Percentiles rank a stretch among this genome's conserved stretches.
Evolutionary conservation across 2,113 vertebrate species (phyloP).

Genomic region (Syngnathus scovelli): DNA sequence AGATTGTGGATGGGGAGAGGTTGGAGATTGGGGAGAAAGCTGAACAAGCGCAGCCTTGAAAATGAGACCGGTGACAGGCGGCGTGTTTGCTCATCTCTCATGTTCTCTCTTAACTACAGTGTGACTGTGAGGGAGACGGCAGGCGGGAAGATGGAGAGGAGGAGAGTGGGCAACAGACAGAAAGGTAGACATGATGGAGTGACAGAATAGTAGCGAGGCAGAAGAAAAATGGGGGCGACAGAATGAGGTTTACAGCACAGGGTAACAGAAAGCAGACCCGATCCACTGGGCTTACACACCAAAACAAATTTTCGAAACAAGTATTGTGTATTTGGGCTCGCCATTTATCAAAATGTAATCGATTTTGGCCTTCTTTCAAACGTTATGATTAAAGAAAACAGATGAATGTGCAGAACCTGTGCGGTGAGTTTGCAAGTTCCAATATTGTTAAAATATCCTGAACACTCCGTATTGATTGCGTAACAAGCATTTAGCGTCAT

Average conservation of each 20-base stretch:
- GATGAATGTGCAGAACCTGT: no score
- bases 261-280: conserved; percentile 31
- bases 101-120: conserved; percentile 12
- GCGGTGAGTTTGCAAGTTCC: no score
- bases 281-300: conserved; percentile 40
- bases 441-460: no score
- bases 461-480: no score
- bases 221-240: conserved; percentile 44
- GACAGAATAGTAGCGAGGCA: conserved; percentile 34
- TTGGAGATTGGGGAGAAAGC: conserved; percentile 15
- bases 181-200: conserved; percentile 41
- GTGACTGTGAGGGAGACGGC: conserved; percentile 2
- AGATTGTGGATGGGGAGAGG: conserved; percentile 5
- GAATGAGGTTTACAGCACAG: conserved; percentile 49
- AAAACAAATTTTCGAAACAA: conserved; percentile 33
- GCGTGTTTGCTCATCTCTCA: conserved; percentile 54
- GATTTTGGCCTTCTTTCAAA: no score
- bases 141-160: conserved; percentile 24
- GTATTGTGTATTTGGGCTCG: no score
- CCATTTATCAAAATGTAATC: background rate
- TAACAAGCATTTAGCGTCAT: no score
- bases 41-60: conserved; percentile 14
- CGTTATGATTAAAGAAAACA: no score
- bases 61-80: conserved; percentile 40
- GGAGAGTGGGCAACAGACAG: conserved; percentile 18